phyloP scores from a whole-genome alignment of 2,113 vertebrate species.

The Pycnonotus jocosus region DNA sequence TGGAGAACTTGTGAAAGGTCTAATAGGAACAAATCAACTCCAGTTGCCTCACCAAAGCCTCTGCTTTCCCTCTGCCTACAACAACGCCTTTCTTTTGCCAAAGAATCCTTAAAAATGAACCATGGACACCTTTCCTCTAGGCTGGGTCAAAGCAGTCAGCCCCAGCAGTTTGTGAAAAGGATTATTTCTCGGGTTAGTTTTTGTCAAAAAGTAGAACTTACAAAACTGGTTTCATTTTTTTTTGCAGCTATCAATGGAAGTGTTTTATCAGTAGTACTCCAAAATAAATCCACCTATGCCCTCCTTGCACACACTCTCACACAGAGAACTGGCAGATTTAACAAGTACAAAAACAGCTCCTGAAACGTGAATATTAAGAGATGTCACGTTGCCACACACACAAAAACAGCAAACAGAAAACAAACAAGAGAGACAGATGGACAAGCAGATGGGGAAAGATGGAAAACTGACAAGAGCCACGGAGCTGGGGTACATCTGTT shows the following conservation, averaged over 20 bases:
- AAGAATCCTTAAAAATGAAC: background rate
- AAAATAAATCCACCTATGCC: background rate
- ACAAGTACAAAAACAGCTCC: background rate
- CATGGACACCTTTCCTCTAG: background rate
- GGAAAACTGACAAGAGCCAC: slow-evolving; percentile 10
- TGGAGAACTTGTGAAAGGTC: background rate
- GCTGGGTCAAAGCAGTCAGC: background rate
- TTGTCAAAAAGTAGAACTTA: background rate
- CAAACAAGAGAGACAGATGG: slow-evolving; percentile 31
- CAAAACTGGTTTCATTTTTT: background rate
- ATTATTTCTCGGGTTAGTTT: background rate
- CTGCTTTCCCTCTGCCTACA: background rate
- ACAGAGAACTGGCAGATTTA: background rate
- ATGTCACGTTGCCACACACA: background rate
- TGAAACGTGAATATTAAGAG: background rate
- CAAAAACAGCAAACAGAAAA: slow-evolving; percentile 20
- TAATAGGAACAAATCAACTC: rapidly evolving
- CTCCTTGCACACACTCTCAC: background rate
- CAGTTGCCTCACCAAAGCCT: background rate
- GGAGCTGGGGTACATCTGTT: background rate
- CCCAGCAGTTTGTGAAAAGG: background rate
- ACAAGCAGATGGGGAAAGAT: slow-evolving; percentile 25
- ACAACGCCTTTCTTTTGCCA: background rate
- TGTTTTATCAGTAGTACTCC: background rate
- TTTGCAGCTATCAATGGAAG: background rate